Percentiles rank a stretch among this genome's conserved stretches.
phyloP scores from a whole-genome alignment of 2,113 vertebrate species.

The Paratilapia polleni region DNA sequence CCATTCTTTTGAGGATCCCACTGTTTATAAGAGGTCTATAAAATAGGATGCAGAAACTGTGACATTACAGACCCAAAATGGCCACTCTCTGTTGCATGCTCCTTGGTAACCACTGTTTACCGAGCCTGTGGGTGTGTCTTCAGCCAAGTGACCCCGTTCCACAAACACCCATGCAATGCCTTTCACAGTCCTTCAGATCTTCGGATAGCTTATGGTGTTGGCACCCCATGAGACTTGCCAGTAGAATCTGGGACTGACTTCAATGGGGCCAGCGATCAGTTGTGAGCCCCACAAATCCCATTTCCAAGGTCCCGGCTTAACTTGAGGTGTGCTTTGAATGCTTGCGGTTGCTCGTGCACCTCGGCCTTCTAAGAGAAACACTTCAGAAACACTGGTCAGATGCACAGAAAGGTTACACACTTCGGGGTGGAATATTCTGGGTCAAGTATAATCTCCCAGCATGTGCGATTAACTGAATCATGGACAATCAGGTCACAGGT shows the following conservation, averaged over 20 bases:
- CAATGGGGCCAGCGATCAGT: constrained; percentile 45
- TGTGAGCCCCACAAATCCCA: constrained; percentile 56
- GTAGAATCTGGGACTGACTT: constrained; percentile 57
- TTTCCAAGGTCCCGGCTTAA: constrained; percentile 58
- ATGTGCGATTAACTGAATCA: neutral
- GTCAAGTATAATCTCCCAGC: neutral
- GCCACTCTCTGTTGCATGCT: neutral
- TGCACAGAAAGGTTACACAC: constrained; percentile 6
- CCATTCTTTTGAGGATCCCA: neutral
- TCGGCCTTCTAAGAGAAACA: neutral
- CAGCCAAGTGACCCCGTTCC: constrained; percentile 38
- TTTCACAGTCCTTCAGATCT: constrained; percentile 45
- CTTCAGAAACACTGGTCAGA: neutral
- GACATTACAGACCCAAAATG: neutral
- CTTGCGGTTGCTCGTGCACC: neutral
- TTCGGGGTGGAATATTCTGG: neutral
- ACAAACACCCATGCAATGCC: constrained; percentile 34
- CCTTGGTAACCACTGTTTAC: neutral
- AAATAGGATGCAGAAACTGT: neutral
- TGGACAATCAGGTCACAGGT: neutral
- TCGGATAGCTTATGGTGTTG: constrained; percentile 37
- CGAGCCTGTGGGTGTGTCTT: neutral
- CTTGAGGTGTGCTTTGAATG: constrained; percentile 31
- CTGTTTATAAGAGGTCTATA: neutral
- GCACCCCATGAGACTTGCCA: constrained; percentile 12